Evolutionary conservation across 2,888 invertebrate species (phyloP), one percentile per base, ranked within the genome.

Genomic region (Ptychoptera albimana): DNA sequence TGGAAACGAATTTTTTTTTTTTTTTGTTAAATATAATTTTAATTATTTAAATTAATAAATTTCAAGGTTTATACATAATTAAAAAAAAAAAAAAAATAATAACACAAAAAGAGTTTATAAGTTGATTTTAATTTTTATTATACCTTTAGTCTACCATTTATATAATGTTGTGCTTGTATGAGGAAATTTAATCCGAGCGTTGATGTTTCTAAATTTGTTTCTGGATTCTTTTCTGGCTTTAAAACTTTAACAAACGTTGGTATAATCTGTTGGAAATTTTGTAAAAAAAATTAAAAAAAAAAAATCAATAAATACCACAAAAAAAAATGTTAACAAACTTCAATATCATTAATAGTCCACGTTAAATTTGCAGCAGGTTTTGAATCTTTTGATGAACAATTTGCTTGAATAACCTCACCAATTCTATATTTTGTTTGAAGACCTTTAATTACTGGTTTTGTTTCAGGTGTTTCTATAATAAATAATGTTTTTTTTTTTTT

Each of bases 121-220:
- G 23, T 23, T 23, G 3, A 23, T 23, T 23, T 23, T 23, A 34
- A n/a, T 7, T 39, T 23, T 9, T 32, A 45, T 48, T 51, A 54
- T 46, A 66, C 71, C 62, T 71, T 73, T 30, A 74, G 58, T 55
- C 70, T 70, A 12, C 72, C 71, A 43, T 60, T 60, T 15, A 59
- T 56, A 51, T 74, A 73, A 57, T 73, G 71, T 30, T 69, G 65
- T 44, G 62, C 58, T 37, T 63, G 67, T 10, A 73, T 63, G 43
- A 67, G 62, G 55, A 73, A 72, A 51, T 70, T 68, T 32, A 74
- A 64, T 43, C 70, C 67, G 47, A 70, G 63, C 45, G 67, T 62
- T 30, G 72, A 63, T 11, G 66, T 59, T 52, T 71, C 68, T 59
- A 70, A 61, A 44, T 68, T 60, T 39, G 63, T 63, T 30, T 55